A percentile compares a stretch with the other conserved stretches of the same genome.
phyloP scores from a whole-genome alignment of 2,888 invertebrate species.

The Limenitis camilla region DNA sequence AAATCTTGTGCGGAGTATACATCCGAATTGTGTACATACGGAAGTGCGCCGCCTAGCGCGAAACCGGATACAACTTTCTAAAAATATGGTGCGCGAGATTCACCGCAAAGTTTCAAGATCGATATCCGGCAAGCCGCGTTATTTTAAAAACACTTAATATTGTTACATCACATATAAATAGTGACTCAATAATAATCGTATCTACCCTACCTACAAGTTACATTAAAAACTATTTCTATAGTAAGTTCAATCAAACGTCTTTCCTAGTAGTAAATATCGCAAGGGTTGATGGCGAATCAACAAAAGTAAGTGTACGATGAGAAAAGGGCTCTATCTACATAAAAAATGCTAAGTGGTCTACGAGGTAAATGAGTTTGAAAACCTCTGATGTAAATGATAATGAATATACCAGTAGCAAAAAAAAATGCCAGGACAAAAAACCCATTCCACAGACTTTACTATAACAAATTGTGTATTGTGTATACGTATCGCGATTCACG shows the following conservation, averaged over 20 bases:
- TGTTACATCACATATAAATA: background rate
- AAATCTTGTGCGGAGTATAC: slow-evolving; percentile 45
- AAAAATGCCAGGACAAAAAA: slow-evolving; percentile 5
- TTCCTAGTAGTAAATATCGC: no score
- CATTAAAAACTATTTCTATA: no score
- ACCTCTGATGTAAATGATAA: no score
- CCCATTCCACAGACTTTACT: background rate
- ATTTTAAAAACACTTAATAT: slow-evolving; percentile 1
- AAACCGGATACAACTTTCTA: slow-evolving; percentile 72
- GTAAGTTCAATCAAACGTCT: no score
- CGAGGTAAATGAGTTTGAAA: no score
- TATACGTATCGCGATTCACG: background rate
- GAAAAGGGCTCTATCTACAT: no score
- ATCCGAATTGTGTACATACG: slow-evolving; percentile 48
- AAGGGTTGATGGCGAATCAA: no score
- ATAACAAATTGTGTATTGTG: background rate
- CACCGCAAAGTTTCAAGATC: slow-evolving; percentile 17
- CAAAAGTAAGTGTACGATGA: no score
- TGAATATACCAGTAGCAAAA: no score
- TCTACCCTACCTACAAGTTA: no score
- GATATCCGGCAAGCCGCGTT: slow-evolving; percentile 6
- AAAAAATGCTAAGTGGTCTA: no score
- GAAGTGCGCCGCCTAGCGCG: slow-evolving; percentile 54
- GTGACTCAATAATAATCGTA: no score
- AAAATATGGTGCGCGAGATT: slow-evolving; percentile 56